Evolutionary conservation across 2,113 vertebrate genomes (phyloP).

Genomic region (Engraulis encrasicolus): DNA sequence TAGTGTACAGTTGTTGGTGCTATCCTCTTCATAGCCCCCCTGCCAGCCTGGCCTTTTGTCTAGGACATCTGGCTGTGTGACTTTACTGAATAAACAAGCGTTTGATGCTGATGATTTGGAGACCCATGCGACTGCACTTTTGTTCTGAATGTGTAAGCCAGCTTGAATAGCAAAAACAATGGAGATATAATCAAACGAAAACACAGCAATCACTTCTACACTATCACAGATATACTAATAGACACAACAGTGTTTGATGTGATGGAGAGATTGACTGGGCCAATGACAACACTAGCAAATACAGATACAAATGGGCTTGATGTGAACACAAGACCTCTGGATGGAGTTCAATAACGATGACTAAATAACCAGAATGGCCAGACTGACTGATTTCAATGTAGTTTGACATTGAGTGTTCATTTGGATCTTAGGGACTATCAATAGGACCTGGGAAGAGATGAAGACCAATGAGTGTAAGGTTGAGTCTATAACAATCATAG

Average conservation of each 20-base stretch:
- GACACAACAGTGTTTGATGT: no score
- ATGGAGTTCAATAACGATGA: no score
- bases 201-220: no score
- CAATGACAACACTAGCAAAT: not conserved
- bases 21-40: not conserved
- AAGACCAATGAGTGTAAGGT: not conserved
- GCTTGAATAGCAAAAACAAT: not conserved
- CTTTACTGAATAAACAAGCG: constrained; percentile 9
- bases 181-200: not conserved
- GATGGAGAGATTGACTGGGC: no score
- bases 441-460: not conserved
- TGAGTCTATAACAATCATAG: not conserved
- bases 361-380: no score
- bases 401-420: no score
- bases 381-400: no score
- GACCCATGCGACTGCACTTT: not conserved
- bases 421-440: no score
- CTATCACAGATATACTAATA: no score
- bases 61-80: constrained; percentile 12
- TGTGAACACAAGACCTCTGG: not conserved
- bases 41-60: not conserved
- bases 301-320: not conserved
- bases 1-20: not conserved
- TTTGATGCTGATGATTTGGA: not conserved
- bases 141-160: not conserved